A percentile compares a stretch with the other conserved stretches of the same genome.
Conservation (phyloP, 2,797 vertebrate genomes). For the Mormyrops attenuatus region DNA sequence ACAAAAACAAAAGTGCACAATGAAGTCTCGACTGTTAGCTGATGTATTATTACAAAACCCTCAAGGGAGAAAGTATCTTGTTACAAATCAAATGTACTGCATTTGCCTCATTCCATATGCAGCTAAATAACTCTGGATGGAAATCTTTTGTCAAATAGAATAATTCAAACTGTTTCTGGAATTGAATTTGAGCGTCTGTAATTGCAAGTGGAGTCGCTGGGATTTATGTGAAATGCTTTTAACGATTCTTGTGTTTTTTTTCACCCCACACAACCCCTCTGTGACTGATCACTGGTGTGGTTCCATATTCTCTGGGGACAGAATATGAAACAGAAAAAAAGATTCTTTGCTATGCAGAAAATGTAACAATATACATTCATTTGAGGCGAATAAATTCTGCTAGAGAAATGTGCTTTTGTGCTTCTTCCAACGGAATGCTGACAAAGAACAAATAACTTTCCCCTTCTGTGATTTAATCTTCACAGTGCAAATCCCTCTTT, state of each 20-base stretch:
- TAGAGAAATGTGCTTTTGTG: constrained; percentile 11
- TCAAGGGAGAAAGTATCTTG: constrained; percentile 34
- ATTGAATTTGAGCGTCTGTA: constrained; percentile 37
- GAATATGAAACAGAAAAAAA: constrained; percentile 14
- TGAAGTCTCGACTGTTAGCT: constrained; percentile 33
- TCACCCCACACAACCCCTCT: constrained; percentile 38
- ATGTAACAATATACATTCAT: constrained; percentile 21
- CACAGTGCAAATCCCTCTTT: not conserved
- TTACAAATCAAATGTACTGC: constrained; percentile 39
- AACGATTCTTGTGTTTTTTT: constrained; percentile 39
- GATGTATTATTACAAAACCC: constrained; percentile 40
- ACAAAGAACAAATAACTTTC: not conserved
- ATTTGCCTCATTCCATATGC: constrained; percentile 32
- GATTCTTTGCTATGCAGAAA: constrained; percentile 15
- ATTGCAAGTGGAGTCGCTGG: constrained; percentile 39
- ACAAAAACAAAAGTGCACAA: constrained; percentile 23
- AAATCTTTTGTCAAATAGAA: constrained; percentile 37
- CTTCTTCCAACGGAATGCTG: not conserved
- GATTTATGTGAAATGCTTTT: constrained; percentile 43
- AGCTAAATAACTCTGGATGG: constrained; percentile 39
- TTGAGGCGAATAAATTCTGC: constrained; percentile 14
- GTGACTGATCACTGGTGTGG: constrained; percentile 26
- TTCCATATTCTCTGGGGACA: constrained; percentile 8
- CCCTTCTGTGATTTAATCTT: not conserved
- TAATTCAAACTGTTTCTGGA: constrained; percentile 40